Base-by-base conservation (phyloP, 2,113 vertebrate species). In the Dasyurus viverrinus region DNA sequence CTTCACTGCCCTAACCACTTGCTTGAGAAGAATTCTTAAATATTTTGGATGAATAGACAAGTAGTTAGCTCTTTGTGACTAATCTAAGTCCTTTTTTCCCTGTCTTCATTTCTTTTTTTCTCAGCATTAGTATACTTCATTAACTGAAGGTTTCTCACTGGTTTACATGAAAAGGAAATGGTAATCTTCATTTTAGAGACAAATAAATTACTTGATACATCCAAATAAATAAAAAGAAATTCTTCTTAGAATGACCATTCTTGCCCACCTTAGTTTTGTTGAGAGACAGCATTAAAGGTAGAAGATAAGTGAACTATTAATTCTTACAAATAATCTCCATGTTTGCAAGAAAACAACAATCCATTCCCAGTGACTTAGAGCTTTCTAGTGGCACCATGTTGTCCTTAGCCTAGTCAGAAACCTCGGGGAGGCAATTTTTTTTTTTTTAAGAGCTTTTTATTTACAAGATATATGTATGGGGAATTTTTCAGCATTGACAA, bases 181-280 rank as follows among this genome's bases (percentile, higher is more conserved):
- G 22, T 96, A 91, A 90, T 94, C 84, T n/a, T 96, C 76, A 96
- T 76, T n/a, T 50, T 55, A 47, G 92, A 50, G 90, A 95, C 91
- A 89, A 90, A 53, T 36, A 68, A 36, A 30, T 68, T 36, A 68
- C 57, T 68, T 68, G 30, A 14, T 57, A 26, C 54, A 57, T 68
- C 57, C 27, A 68, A 36, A 68, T 68, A 68, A 68, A 36, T 36
- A 68, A 27, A 68, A 68, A 0, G 57, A 68, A 36, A 68, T 68
- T 68, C 27, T 60, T 60, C 11, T 68, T 36, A 68, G 11, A 68
- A 68, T 57, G 54, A 2, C 54, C 27, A 68, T 11, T 68, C 57
- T 57, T 57, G 11, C 11, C 27, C 30, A 68, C 57, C 27, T 68
- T 11, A 68, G 57, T 68, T 68, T 68, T 68, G 11, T 30, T 68